Conservation (phyloP, 2,888 invertebrate genomes). For the Anticlea derivata region DNA sequence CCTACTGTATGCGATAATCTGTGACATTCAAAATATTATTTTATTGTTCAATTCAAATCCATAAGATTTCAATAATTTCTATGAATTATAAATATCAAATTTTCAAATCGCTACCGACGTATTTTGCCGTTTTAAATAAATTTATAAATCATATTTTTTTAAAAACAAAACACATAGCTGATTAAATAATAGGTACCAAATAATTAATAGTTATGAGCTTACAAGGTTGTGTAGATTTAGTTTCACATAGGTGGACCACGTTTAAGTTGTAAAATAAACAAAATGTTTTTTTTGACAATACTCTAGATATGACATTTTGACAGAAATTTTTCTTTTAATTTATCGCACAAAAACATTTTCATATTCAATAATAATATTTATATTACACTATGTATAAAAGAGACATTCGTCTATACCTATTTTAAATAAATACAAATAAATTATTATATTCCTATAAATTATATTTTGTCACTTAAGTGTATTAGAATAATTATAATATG, state of each 20-base stretch:
- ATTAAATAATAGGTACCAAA: background rate
- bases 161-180: background rate
- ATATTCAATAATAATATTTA: slow-evolving; percentile 45
- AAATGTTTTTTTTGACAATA: slow-evolving; percentile 71
- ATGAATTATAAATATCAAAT: slow-evolving; percentile 3
- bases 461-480: slow-evolving; percentile 57
- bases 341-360: slow-evolving; percentile 67
- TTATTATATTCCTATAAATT: slow-evolving; percentile 65
- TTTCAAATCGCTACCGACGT: background rate
- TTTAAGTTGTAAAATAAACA: slow-evolving; percentile 51
- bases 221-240: slow-evolving; percentile 74
- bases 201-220: slow-evolving; percentile 55
- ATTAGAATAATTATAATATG: slow-evolving; percentile 46
- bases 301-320: slow-evolving; percentile 67
- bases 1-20: slow-evolving; percentile 1
- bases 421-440: slow-evolving; percentile 54
- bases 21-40: slow-evolving; percentile 8
- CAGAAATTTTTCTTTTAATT: slow-evolving; percentile 60
- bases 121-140: too few relatives aligned
- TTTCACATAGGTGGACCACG: slow-evolving; percentile 56
- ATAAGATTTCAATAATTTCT: slow-evolving; percentile 5
- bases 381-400: slow-evolving; percentile 47
- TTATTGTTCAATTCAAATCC: slow-evolving; percentile 1
- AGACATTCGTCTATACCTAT: slow-evolving; percentile 57
- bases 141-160: too few relatives aligned